Base-by-base conservation (phyloP, 2,888 invertebrate genomes). In the Orthosia incerta region DNA sequence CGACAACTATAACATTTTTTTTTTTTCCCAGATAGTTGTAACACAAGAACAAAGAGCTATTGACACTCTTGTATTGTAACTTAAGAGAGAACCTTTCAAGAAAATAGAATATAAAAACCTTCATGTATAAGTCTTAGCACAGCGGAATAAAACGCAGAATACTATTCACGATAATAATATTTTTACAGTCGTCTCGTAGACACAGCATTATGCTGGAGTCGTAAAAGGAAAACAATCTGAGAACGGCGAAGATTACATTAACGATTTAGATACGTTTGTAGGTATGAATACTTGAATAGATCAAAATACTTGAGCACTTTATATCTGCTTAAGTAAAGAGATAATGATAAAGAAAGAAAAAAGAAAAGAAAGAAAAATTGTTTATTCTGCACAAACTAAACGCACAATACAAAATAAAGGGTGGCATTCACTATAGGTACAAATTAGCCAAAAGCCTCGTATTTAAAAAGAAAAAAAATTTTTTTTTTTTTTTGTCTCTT, bases 171-270 rank as follows among this genome's bases (percentile, higher is more conserved):
- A 67, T 70, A 74, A 83, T 78, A 85, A 80, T 83, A 83, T 76
- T 85, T 85, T 83, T 80, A 80, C 63, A 57, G 66, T 39, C 69
- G n/a, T 31, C 59, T 68, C 72, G 85, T 82, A 74, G 83, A 73
- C 80, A 62, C 85, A 53, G 70, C 59, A 76, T 83, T 68, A 80
- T 71, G 68, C 76, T 62, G 11, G 11, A 39, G 39, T 77, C 83
- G 86, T 87, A 85, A 85, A 87, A 87, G 63, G 72, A 78, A 86
- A 86, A 86, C 85, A 86, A 85, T 87, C 86, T 83, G 87, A 76
- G 56, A 83, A 87, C 72, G 76, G 78, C 77, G 61, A 23, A 74
- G 77, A 80, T 73, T 78, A 87, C 74, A 85, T 87, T 87, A 80
- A 74, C 73, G 62, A 73, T 81, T 81, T 65, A 72, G 61, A 55